Evolutionary conservation across 1,140 invertebrate genomes (phyloP).

Genomic region (Aphis gossypii): DNA sequence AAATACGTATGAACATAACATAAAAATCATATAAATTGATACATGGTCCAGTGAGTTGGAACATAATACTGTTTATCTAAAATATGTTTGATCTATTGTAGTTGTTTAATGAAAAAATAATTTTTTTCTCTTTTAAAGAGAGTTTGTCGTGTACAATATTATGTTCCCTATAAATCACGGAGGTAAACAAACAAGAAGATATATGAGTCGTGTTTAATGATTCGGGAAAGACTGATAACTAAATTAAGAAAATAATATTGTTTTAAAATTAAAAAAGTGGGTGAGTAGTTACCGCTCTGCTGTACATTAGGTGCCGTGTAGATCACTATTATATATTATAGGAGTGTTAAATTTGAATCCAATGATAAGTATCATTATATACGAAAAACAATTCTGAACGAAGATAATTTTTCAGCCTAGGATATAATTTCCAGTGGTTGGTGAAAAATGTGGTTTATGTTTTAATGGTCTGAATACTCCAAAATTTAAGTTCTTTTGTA

Average conservation of each 20-base stretch:
- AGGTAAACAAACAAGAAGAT: neutral
- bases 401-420: too few species aligned
- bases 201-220: neutral
- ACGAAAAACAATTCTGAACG: too few species aligned
- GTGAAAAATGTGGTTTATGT: too few species aligned
- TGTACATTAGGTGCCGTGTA: too few species aligned
- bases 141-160: neutral
- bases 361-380: too few species aligned
- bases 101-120: neutral
- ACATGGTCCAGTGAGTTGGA: neutral
- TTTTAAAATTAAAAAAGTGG: neutral
- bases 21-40: neutral
- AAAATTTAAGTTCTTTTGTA: too few species aligned
- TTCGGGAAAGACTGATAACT: neutral
- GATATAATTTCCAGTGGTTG: too few species aligned
- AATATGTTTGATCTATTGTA: slow-evolving; percentile 9
- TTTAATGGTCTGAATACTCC: too few species aligned
- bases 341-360: too few species aligned
- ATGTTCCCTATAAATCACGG: neutral
- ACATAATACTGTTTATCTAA: neutral
- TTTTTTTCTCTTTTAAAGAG: neutral
- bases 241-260: neutral
- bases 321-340: too few species aligned
- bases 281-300: too few species aligned
- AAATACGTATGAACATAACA: neutral